Percentiles rank a stretch among this genome's conserved stretches.
Conservation (phyloP, 2,113 vertebrate genomes). For the Oxygymnocypris stewartii region DNA sequence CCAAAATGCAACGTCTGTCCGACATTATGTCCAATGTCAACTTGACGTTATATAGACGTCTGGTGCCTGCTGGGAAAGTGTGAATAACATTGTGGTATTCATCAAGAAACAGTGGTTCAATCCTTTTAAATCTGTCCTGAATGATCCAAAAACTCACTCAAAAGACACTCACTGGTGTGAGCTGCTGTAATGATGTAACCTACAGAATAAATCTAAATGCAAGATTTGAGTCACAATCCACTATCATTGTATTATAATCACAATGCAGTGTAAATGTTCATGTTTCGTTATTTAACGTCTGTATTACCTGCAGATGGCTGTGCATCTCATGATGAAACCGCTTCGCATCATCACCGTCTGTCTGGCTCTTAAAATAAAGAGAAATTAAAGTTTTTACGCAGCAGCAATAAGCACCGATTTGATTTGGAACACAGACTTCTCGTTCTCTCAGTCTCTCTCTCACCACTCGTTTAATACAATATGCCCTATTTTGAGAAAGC, state of each 20-base stretch:
- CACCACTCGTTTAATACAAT: background rate
- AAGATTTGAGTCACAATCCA: background rate
- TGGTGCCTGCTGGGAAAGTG: background rate
- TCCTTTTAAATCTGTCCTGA: background rate
- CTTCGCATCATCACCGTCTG: slow-evolving; percentile 24
- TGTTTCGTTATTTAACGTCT: background rate
- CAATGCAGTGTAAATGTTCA: background rate
- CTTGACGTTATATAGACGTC: too few relatives aligned
- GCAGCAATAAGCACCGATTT: slow-evolving; percentile 1
- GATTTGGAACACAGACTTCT: slow-evolving; percentile 14
- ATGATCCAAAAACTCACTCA: background rate
- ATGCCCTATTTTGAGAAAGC: background rate
- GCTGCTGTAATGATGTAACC: background rate
- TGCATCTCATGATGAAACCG: background rate
- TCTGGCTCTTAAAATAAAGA: background rate
- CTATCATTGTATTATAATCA: background rate
- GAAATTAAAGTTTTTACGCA: background rate
- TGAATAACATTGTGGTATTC: background rate
- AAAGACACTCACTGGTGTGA: background rate
- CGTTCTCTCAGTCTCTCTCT: background rate
- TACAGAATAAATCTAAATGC: background rate
- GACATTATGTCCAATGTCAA: too few relatives aligned
- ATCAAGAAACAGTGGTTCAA: background rate
- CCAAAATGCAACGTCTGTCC: too few relatives aligned
- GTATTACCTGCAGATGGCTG: background rate